Percentiles rank a stretch among this genome's conserved stretches.
Conservation (phyloP, 2,797 vertebrate species). For the Neostethus bicornis region DNA sequence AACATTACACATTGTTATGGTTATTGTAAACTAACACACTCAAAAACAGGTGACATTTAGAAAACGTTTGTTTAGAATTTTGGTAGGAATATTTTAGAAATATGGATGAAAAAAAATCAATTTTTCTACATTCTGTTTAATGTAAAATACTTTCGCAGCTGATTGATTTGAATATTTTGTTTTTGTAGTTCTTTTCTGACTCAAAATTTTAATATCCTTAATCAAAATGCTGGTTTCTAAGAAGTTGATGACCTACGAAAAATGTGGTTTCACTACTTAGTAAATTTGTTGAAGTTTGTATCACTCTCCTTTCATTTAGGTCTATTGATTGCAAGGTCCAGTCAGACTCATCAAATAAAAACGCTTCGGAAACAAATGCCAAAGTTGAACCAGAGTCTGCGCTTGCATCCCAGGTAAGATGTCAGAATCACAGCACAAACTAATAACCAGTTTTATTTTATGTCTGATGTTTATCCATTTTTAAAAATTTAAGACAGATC, state of each 20-base stretch:
- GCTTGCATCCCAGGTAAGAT: conserved; percentile 88
- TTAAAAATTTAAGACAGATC: conserved; percentile 5
- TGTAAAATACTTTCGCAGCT: too few relatives aligned
- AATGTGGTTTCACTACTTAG: not conserved
- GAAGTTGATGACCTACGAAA: not conserved
- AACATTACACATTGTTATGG: too few relatives aligned
- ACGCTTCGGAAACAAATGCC: conserved; percentile 83
- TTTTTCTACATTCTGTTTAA: too few relatives aligned
- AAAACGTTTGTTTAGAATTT: too few relatives aligned
- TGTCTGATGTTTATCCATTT: conserved; percentile 29
- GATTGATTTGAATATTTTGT: too few relatives aligned
- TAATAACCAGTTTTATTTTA: conserved; percentile 34
- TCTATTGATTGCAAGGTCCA: conserved; percentile 90
- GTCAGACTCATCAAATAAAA: conserved; percentile 82
- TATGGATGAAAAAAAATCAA: too few relatives aligned
- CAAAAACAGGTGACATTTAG: too few relatives aligned
- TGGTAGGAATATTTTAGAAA: too few relatives aligned
- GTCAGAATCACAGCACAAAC: conserved; percentile 18
- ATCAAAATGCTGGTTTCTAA: not conserved
- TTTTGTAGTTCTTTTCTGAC: too few relatives aligned
- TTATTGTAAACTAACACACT: too few relatives aligned
- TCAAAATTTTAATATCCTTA: too few relatives aligned
- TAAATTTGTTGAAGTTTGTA: not conserved
- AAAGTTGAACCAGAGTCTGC: conserved; percentile 86
- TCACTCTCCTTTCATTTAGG: conserved; percentile 72